A percentile compares a stretch with the other conserved stretches of the same genome.
Conservation (phyloP, 1,140 invertebrate genomes). For the Himalopsyche phryganea region DNA sequence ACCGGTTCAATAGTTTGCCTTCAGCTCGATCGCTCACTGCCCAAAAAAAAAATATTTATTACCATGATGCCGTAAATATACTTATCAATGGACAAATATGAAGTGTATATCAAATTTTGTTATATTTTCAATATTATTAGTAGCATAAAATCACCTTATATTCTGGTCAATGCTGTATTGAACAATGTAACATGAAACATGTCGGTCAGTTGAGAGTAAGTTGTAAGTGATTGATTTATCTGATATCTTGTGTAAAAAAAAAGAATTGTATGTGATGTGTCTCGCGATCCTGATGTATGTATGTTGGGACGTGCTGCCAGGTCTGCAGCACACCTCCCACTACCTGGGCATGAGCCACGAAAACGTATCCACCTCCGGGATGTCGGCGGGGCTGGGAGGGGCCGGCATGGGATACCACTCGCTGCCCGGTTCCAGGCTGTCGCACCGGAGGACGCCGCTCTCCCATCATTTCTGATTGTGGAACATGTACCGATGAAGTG, state of each 20-base stretch:
- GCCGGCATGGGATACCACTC: slow-evolving; percentile 16
- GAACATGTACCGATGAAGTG: neutral
- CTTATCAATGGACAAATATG: no score
- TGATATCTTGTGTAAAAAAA: neutral
- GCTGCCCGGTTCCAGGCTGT: slow-evolving; percentile 13
- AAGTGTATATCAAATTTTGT: no score
- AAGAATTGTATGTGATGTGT: neutral
- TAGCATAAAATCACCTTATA: no score
- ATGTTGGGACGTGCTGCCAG: neutral
- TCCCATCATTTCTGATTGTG: slow-evolving; percentile 30
- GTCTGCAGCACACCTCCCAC: neutral
- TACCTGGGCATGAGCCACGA: slow-evolving; percentile 26
- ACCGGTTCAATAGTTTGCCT: no score
- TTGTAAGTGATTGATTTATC: neutral
- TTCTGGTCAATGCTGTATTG: no score
- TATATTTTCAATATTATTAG: no score
- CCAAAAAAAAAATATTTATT: no score
- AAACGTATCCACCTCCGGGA: slow-evolving; percentile 22
- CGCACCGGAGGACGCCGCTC: slow-evolving; percentile 19
- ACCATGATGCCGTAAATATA: no score
- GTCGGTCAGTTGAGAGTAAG: no score
- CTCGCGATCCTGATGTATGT: neutral
- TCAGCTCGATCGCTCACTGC: no score
- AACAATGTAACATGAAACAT: neutral
- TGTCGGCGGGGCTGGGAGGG: slow-evolving; percentile 5